Evolutionary conservation across 2,888 invertebrate genomes (phyloP), one percentile per base, ranked within the genome.

Genomic region (Agrotis puta): DNA sequence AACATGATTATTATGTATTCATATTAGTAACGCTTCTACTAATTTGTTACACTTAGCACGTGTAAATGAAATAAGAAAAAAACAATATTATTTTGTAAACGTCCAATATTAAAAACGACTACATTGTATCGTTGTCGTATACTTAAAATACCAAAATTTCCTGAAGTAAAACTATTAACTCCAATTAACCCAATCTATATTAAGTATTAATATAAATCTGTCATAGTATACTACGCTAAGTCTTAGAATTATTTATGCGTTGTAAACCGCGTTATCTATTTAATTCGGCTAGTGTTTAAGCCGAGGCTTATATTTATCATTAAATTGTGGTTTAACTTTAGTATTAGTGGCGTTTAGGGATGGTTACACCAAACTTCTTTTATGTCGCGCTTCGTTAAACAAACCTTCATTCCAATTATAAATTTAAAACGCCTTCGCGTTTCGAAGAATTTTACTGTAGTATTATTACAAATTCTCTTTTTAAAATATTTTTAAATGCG

Each of bases 321-420:
- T 82, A 76, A 59, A 74, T 73, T 86, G 70, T 78, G 77, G 62
- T 75, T 71, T 67, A 81, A 65, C 45, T 74, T 84, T 76, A 85
- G 76, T 79, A 62, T 84, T 77, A 86, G 80, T 74, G 67, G 76
- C 71, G 71, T 70, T 72, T 65, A 48, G 33, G 79, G 73, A 74
- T 48, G 75, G 67, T 81, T 73, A 43, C 75, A 85, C 74, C 78
- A 81, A 86, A 79, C 58, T 85, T 74, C 81, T 71, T 63, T 59
- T 64, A 20, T 47, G 27, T 14, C n/a, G 54, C 43, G 14, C 61
- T 73, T 51, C 13, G 64, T 45, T 54, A 47, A 43, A 11, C 11
- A 39, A n/a, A 43, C 7, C 5, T n/a, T 24, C 13, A 54, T 45
- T 53, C 0, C 9, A 27, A 48, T 39, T 61, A 0, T 22, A 20